Base-by-base conservation (phyloP, 64 coral and sea anemone species). In the Pachyseris speciosa region DNA sequence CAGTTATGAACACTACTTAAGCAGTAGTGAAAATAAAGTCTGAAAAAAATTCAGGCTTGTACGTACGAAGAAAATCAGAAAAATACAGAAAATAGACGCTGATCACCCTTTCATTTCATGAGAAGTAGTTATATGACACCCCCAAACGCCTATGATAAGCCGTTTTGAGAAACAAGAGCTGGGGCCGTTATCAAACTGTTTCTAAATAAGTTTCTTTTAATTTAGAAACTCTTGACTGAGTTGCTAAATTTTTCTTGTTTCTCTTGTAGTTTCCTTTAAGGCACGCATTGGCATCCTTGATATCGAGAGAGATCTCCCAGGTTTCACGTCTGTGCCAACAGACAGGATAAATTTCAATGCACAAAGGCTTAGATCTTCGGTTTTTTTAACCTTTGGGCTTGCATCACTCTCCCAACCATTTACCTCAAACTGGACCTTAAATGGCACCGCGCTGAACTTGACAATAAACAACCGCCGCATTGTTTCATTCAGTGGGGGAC, bases 311-410 rank as follows among this genome's bases (percentile, higher is more conserved):
- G 31, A 37, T 60, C 49, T 80, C 8, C 75, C 75, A 38, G 20
- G 17, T 59, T n/a, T 60, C 28, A 39, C 29, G 11, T 8, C 1
- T 31, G 29, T 9, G 30, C 49, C 48, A 37, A 16, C 2, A 6
- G 50, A 80, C 51, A 7, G 37, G 51, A 80, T 50, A 9, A 55
- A 80, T 58, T 80, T 36, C 75, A 80, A 80, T 59, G 75, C 75
- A 9, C 10, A 20, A 50, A n/a, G 9, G 1, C 47, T 58, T 19
- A 2, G 15, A 9, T n/a, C 31, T 16, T 8, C 5, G 1, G 31
- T 80, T 28, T 7, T 8, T 58, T 10, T 80, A 1, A 2, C 2
- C 24, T n/a, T 69, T 32, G 1, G 7, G 3, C 17, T 25, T 38
- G 12, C 13, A 19, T 3, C 30, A 37, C 1, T 24, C 13, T 20